These are phyloP conservation scores for Neoaliturus tenellus DNA, from an alignment of 2,888 invertebrate genomes.

Conservation along the genomic window DNA sequence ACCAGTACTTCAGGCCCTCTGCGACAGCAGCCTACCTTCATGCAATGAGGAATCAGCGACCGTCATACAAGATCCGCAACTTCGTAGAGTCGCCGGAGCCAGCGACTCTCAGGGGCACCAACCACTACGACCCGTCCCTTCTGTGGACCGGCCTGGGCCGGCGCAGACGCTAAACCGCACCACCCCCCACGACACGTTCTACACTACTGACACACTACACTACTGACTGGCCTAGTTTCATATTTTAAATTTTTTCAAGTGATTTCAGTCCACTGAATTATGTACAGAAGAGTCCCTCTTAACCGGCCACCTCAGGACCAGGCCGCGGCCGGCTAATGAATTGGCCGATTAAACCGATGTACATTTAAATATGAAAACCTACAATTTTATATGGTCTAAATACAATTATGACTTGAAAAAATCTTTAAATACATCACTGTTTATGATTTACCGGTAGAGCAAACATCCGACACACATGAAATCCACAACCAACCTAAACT, in stretches of 20 bases:
- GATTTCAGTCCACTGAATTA: too few species aligned
- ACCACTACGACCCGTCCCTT: slow-evolving; percentile 79
- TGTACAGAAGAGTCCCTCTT: too few species aligned
- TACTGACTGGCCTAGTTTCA: not conserved
- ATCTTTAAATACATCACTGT: too few species aligned
- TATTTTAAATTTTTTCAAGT: not conserved
- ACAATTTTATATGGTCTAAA: too few species aligned
- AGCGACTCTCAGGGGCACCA: slow-evolving; percentile 76
- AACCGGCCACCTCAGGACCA: too few species aligned
- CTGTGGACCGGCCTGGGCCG: slow-evolving; percentile 81
- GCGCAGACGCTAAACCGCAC: slow-evolving; percentile 66
- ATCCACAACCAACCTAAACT: too few species aligned
- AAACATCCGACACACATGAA: too few species aligned
- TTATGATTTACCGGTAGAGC: too few species aligned
- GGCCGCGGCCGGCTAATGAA: too few species aligned
- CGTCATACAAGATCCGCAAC: slow-evolving; percentile 75
- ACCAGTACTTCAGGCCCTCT: slow-evolving; percentile 66
- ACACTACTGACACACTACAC: not conserved
- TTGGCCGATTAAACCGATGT: too few species aligned
- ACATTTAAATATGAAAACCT: too few species aligned
- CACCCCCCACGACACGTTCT: not conserved
- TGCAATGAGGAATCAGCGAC: slow-evolving; percentile 72
- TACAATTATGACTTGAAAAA: too few species aligned
- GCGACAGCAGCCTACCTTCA: slow-evolving; percentile 72
- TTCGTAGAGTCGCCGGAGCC: slow-evolving; percentile 76